A percentile compares a stretch with the other conserved stretches of the same genome.
Conservation (phyloP, 1,140 invertebrate genomes). For the Zaprionus inermis region DNA sequence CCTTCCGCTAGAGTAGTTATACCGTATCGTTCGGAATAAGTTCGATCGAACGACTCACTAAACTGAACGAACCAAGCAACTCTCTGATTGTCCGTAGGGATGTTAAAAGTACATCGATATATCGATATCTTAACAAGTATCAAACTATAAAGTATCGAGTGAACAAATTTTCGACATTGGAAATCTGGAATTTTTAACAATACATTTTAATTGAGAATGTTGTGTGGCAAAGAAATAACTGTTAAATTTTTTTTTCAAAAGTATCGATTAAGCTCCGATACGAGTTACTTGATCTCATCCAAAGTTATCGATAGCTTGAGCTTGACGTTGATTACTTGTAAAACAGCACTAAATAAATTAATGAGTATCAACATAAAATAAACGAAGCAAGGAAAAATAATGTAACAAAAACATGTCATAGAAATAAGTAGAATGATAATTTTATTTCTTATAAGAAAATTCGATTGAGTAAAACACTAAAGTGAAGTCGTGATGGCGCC, state of each 20-base stretch:
- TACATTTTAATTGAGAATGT: background rate
- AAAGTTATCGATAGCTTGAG: too few relatives aligned
- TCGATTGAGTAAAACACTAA: background rate
- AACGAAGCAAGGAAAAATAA: background rate
- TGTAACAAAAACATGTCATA: background rate
- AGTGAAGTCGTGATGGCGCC: background rate
- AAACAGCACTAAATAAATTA: too few relatives aligned
- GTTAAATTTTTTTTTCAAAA: too few relatives aligned
- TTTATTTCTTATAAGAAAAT: background rate
- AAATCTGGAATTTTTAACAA: background rate
- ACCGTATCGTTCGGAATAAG: constrained; percentile 28
- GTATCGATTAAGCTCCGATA: too few relatives aligned
- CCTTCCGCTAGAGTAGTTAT: constrained; percentile 27
- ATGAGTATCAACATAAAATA: too few relatives aligned
- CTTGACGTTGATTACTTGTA: too few relatives aligned
- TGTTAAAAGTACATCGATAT: background rate
- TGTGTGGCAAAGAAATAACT: background rate
- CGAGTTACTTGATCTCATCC: too few relatives aligned
- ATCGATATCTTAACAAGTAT: background rate
- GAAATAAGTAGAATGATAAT: background rate
- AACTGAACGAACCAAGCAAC: constrained; percentile 13
- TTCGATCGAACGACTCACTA: constrained; percentile 20
- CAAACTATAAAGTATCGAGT: background rate
- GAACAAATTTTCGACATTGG: background rate
- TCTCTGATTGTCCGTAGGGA: constrained; percentile 7